Base-by-base conservation (phyloP, 2,113 vertebrate genomes). In the Pachypanchax playfairii region DNA sequence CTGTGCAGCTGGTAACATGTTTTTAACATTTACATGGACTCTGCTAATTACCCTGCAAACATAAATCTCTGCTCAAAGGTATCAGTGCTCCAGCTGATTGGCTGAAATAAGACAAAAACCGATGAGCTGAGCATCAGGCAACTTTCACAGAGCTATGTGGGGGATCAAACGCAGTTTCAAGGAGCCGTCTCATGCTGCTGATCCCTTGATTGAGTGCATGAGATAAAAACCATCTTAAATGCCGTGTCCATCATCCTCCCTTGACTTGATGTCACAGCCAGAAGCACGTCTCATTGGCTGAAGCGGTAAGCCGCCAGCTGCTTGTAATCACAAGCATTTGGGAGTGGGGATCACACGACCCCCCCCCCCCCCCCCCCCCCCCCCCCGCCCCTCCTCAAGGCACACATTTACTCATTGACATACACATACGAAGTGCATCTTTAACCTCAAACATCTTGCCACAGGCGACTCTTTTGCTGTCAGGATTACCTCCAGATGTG, bases 401-500 rank as follows among this genome's bases (percentile, higher is more conserved):
- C 75, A 48, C 61, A 52, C 60, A 73, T 28, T 21, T 66, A 71
- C 65, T 53, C 60, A 63, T 51, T 65, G 62, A 77, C 50, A 48
- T 61, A 55, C 60, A 68, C 77, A 68, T 60, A 28, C 49, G 78
- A 38, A 65, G 71, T 74, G 73, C 57, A 80, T 84, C 73, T 83
- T 82, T 83, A 77, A 83, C 77, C 72, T n/a, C 53, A 21, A 18
- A 59, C 54, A 49, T 51, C 60, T 77, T 77, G 73, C 79, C 75
- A 78, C 57, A 77, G 75, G 79, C 70, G 54, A 69, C 66, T 72
- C 65, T 65, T 82, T 36, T 70, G 72, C 79, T 54, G 53, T 5
- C 56, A 42, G 68, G 73, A 87, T 86, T 75, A 84, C 82, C 74
- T 85, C 87, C 85, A 86, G 86, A 88, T 88, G 88, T 88, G 78